Evolutionary conservation across 2,888 invertebrate species (phyloP), one percentile per base, ranked within the genome.

Genomic region (Stomorhina lunata): DNA sequence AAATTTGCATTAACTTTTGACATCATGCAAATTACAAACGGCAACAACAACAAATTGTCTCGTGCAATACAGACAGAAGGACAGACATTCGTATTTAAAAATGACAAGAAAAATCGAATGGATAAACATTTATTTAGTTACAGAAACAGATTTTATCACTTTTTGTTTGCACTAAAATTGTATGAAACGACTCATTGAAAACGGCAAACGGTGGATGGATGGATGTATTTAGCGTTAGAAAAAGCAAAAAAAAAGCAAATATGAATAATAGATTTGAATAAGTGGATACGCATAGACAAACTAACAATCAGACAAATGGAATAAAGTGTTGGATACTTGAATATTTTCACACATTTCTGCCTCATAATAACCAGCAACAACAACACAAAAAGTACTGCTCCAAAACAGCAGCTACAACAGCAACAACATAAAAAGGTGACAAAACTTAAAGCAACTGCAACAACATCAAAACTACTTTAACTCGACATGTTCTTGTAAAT

Each of bases 321-420:
- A n/a, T 4, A 29, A 25, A 68, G 72, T 50, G 66, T 15, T 17
- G 57, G 20, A 59, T 59, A 20, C 59, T 68, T 80, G 65, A 65
- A 53, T 15, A 27, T 53, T 53, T 68, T 77, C 53, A 66, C 66
- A 73, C 79, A 32, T 61, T 79, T 73, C 10, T 80, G 72, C 40
- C 66, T 66, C 66, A 79, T 29, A 43, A 66, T 50, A 79, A 45
- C 55, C 10, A 57, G 72, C 15, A 22, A 12, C 20, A 27, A 59
- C 10, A 72, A 25, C 10, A 29, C 32, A 65, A 55, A 66, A 72
- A 72, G 59, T n/a, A 66, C 40, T 50, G 12, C 40, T 72, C 29
- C 22, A 37, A 55, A 77, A 48, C 53, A 17, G 27, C 59, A 68
- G 40, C 37, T 22, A 15, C 17, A 40, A 17, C 15, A 22, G 15